phyloP scores from a whole-genome alignment of 2,113 vertebrate species.

The Agapornis roseicollis region DNA sequence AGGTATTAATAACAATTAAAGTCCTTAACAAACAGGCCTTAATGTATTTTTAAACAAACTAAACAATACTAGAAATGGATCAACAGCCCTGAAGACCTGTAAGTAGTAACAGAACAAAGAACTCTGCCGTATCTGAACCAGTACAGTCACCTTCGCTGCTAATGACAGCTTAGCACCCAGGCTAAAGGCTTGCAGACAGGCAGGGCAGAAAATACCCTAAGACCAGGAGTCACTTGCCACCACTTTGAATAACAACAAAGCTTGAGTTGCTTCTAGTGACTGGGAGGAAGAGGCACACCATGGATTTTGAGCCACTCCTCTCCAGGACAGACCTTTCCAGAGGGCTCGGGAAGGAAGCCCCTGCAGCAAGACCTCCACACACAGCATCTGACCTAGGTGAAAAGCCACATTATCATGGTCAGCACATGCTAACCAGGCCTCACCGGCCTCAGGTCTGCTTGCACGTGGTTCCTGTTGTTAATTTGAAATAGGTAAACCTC shows the following conservation, averaged over 20 bases:
- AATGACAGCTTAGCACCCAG: neutral
- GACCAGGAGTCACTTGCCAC: neutral
- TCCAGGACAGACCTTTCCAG: neutral
- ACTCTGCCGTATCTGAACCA: neutral
- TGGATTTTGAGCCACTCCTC: neutral
- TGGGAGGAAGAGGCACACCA: neutral
- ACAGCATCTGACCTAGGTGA: neutral
- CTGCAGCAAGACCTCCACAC: fast-evolving
- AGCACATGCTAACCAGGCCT: fast-evolving
- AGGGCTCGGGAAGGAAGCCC: neutral
- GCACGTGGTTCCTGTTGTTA: neutral
- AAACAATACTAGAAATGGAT: neutral
- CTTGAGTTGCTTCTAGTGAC: neutral
- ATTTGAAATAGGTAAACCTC: neutral
- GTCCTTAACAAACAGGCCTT: neutral
- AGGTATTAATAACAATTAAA: neutral
- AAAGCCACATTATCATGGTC: neutral
- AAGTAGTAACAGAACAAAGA: neutral
- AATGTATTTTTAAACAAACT: neutral
- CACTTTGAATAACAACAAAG: neutral
- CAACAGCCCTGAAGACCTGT: neutral
- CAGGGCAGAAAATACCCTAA: fast-evolving
- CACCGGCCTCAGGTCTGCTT: neutral
- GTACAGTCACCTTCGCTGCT: neutral
- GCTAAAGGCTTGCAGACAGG: neutral